Percentiles rank a stretch among this genome's conserved stretches.
Conservation (phyloP, 2,888 invertebrate species). For the Drosophila crucigera region DNA sequence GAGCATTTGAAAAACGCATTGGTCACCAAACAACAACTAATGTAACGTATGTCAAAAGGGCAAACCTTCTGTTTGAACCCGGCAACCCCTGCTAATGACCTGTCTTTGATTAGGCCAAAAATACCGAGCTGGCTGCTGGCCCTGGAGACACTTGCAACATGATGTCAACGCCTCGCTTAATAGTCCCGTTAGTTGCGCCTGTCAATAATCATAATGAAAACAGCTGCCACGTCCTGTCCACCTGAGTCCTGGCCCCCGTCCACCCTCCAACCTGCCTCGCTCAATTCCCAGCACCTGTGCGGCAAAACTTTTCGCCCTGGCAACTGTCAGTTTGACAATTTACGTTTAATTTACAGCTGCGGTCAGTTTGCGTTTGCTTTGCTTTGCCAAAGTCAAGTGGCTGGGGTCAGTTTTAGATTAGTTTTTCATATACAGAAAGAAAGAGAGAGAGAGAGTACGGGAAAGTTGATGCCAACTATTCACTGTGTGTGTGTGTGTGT, state of each 20-base stretch:
- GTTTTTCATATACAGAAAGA: constrained; percentile 56
- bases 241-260: constrained; percentile 18
- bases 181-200: constrained; percentile 70
- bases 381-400: constrained; percentile 65
- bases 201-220: constrained; percentile 78
- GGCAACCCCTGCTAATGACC: constrained; percentile 67
- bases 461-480: constrained; percentile 34
- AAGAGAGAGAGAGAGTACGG: not conserved
- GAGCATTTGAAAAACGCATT: constrained; percentile 44
- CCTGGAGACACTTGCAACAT: constrained; percentile 65
- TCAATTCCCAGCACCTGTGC: constrained; percentile 48
- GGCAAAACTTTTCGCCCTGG: constrained; percentile 52
- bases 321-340: constrained; percentile 72
- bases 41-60: constrained; percentile 46
- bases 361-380: constrained; percentile 54
- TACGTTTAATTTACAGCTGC: constrained; percentile 77
- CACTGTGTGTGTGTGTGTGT: constrained; percentile 47
- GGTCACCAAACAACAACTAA: constrained; percentile 27
- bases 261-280: not conserved
- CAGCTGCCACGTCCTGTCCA: constrained; percentile 64
- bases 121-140: constrained; percentile 10
- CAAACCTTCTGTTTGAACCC: constrained; percentile 21
- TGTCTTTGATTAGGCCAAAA: constrained; percentile 65
- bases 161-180: constrained; percentile 74
- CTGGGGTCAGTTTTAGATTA: constrained; percentile 73